Evolutionary conservation across 2,113 vertebrate genomes (phyloP), one percentile per base, ranked within the genome.

Genomic region (Lycaon pictus): DNA sequence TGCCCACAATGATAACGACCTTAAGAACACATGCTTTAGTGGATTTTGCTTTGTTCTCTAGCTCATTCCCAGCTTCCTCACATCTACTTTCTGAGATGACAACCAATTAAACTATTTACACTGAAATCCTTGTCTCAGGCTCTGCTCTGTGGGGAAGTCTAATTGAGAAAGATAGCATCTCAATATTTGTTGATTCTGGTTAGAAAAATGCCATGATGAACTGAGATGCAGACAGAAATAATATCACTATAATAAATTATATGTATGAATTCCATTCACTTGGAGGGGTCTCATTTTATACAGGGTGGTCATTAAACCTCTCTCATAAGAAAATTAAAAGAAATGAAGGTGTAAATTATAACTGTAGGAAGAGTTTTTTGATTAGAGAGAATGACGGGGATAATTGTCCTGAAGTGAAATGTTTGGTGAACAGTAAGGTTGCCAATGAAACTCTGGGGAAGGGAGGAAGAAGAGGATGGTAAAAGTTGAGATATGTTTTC

Each of bases 321-420:
- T 89, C 29, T 95, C 19, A 37, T 56, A 43, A 51, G 15, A 95
- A 93, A 80, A 6, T n/a, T 93, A 17, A 51, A 90, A 82, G n/a
- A 93, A 76, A 87, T 29, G 16, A 95, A 53, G 35, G 35, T 48
- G 0, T 7, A 60, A 77, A 23, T 58, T 65, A 32, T 71, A 65
- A n/a, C 13, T 32, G 7, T 32, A 43, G 25, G 25, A 60, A 84
- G 20, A 63, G 11, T 12, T 48, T 48, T 87, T 67, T 53, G 2
- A 13, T 69, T 55, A 16, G 16, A 83, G 35, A 35, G 27, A 67
- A 19, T 13, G 62, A 2, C 35, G 20, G 86, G n/a, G 3, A 5
- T 43, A 53, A 90, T 1, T 86, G 25, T 60, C 58, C 17, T 82
- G 53, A 69, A 76, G 13, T 19, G 48, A 20, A n/a, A 32, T 12